Percentiles rank a stretch among this genome's conserved stretches.
Conservation (phyloP, 2,113 vertebrate genomes). For the Hucho hucho region DNA sequence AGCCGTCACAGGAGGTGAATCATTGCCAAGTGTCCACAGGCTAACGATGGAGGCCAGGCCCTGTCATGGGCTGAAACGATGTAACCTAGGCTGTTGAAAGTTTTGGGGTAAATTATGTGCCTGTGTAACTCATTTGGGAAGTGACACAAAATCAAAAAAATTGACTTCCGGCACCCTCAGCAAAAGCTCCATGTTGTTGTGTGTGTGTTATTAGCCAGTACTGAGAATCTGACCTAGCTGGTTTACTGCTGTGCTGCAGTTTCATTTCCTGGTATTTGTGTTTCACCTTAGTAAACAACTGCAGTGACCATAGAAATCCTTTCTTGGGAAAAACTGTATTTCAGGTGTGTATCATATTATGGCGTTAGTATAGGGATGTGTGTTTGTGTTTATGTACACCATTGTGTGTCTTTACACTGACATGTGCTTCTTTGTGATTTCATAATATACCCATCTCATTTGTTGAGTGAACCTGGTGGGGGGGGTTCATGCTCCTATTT, state of each 20-base stretch:
- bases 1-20: conserved; percentile 61
- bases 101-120: conserved; percentile 20
- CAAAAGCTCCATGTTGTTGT: not conserved
- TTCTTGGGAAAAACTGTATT: not conserved
- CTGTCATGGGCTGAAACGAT: conserved; percentile 28
- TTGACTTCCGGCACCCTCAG: not conserved
- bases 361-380: too few relatives aligned
- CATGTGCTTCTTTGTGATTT: not conserved
- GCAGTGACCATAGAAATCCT: too few relatives aligned
- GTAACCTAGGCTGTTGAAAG: conserved; percentile 16
- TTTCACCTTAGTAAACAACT: too few relatives aligned
- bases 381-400: not conserved
- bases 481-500: not conserved
- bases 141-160: not conserved
- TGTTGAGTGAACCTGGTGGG: not conserved
- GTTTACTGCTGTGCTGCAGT: not conserved
- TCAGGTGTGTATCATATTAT: not conserved
- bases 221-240: not conserved
- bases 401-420: not conserved
- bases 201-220: not conserved
- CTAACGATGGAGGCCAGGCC: conserved; percentile 32
- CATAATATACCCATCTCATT: conserved; percentile 2
- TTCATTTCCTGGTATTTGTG: too few relatives aligned
- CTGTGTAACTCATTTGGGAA: not conserved
- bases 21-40: conserved; percentile 49